A percentile compares a stretch with the other conserved stretches of the same genome.
Evolutionary conservation across 2,113 vertebrate species (phyloP).

Genomic region (Triplophysa rosa): DNA sequence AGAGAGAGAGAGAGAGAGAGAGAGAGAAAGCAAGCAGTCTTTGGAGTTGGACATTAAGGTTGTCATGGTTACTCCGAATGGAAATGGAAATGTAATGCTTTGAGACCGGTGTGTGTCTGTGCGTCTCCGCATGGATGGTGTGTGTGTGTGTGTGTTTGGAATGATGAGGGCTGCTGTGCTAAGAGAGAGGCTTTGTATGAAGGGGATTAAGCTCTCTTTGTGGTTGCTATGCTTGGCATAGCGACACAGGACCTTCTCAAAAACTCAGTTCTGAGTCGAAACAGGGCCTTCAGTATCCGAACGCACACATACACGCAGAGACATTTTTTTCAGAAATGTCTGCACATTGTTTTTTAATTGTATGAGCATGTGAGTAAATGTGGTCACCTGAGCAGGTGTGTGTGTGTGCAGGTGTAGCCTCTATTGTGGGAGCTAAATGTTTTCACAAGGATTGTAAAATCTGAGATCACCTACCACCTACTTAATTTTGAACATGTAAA

Average conservation of each 20-base stretch:
- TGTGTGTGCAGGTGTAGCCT: too few species aligned
- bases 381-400: too few species aligned
- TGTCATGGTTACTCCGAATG: constrained; percentile 75
- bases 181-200: constrained; percentile 29
- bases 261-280: constrained; percentile 60
- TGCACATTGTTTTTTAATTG: too few species aligned
- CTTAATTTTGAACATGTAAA: too few species aligned
- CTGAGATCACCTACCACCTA: too few species aligned
- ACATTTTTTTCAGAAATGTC: not conserved
- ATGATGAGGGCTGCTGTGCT: constrained; percentile 49
- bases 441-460: too few species aligned
- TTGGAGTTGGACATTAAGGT: constrained; percentile 73
- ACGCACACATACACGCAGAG: constrained; percentile 24
- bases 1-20: constrained; percentile 46
- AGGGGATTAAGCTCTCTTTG: constrained; percentile 67
- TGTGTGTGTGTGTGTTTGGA: constrained; percentile 34
- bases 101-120: constrained; percentile 28
- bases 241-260: constrained; percentile 61
- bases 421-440: too few species aligned
- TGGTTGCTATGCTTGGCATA: constrained; percentile 56
- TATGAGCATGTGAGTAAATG: too few species aligned
- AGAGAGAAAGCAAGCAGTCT: constrained; percentile 61
- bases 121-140: constrained; percentile 16
- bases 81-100: constrained; percentile 72
- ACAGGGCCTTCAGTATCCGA: not conserved